phyloP scores from a whole-genome alignment of 30 jellyfish, hydroid and myxozoan genomes.

The Hydra vulgaris region DNA sequence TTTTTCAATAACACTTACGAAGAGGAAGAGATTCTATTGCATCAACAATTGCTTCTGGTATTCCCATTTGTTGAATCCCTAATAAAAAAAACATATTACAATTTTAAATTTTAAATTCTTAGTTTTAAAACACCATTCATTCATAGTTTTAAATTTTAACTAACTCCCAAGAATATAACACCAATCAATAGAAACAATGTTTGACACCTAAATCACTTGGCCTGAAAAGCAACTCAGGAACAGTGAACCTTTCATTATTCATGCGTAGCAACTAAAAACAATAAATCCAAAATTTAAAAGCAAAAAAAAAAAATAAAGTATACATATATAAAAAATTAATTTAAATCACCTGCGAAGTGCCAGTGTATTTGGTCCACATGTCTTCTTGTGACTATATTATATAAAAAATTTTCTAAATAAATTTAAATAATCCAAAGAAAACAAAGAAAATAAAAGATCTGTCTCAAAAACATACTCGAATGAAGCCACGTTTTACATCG shows the following conservation, averaged over 20 bases:
- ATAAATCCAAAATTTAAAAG: neutral
- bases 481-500: conserved; percentile 73
- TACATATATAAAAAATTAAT: neutral
- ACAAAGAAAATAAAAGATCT: neutral
- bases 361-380: conserved; percentile 68
- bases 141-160: neutral
- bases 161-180: neutral
- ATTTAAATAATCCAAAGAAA: neutral
- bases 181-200: neutral
- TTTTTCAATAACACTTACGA: conserved; percentile 43
- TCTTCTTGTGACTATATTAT: conserved; percentile 49
- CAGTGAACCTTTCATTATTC: conserved; percentile 84
- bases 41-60: conserved; percentile 73
- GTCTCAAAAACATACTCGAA: conserved; percentile 37
- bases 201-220: conserved; percentile 79
- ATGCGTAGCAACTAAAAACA: conserved; percentile 49
- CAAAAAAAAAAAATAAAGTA: neutral
- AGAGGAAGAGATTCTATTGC: conserved; percentile 51
- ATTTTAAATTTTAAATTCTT: neutral
- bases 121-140: neutral
- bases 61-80: conserved; percentile 91
- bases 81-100: neutral
- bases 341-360: conserved; percentile 57
- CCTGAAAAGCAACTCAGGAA: conserved; percentile 71
- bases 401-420: neutral